These are phyloP conservation scores for Lepidocolaptes lacrymiger DNA, from an alignment of 2,797 vertebrate genomes.

Conservation along the genomic window DNA sequence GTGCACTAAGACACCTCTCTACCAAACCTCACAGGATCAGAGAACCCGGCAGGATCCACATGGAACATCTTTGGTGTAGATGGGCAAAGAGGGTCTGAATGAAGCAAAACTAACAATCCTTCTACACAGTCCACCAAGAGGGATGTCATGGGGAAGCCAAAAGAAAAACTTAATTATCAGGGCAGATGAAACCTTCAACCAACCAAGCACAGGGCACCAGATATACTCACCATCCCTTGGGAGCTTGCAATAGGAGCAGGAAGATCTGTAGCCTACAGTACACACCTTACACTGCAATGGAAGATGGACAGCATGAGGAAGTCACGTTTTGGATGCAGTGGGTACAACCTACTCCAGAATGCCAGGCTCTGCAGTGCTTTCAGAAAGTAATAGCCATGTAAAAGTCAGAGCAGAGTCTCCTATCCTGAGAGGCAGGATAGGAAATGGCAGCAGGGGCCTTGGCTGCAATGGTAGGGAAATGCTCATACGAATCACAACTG, in stretches of 20 bases:
- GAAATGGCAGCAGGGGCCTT: neutral
- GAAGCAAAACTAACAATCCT: neutral
- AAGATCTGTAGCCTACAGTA: slow-evolving; percentile 75
- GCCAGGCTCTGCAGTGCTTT: neutral
- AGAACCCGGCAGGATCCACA: neutral
- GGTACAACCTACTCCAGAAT: neutral
- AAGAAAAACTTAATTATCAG: neutral
- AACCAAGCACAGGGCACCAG: neutral
- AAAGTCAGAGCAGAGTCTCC: neutral
- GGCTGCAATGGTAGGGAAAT: neutral
- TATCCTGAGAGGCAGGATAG: neutral
- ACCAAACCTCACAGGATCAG: neutral
- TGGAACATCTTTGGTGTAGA: neutral
- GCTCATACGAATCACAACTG: neutral
- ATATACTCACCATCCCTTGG: slow-evolving; percentile 78
- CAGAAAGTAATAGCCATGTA: neutral
- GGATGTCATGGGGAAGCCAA: neutral
- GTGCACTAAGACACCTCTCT: neutral
- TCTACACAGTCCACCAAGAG: neutral
- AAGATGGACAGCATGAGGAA: slow-evolving; percentile 50
- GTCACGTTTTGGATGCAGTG: neutral
- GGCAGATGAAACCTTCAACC: neutral
- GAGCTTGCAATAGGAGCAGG: slow-evolving; percentile 82
- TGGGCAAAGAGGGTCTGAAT: neutral
- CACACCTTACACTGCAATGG: slow-evolving; percentile 78